phyloP scores from a whole-genome alignment of 2,888 invertebrate species.

The Caenorhabditis plicata region DNA sequence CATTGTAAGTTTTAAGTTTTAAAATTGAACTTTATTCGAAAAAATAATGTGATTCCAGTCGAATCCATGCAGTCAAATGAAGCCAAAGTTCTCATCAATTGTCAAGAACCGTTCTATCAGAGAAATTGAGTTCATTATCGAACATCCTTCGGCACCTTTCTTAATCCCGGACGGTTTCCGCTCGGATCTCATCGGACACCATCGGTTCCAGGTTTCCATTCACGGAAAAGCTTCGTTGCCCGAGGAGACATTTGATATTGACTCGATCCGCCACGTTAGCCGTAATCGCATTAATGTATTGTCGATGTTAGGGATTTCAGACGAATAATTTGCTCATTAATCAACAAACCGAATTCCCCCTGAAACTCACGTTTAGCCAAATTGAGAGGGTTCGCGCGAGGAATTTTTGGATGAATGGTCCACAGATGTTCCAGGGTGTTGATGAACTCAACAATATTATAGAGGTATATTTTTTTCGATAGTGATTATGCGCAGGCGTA shows the following conservation, averaged over 20 bases:
- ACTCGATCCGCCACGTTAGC: constrained; percentile 11
- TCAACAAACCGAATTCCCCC: no score
- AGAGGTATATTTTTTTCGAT: no score
- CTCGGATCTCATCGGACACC: constrained; percentile 10
- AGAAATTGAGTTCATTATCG: constrained; percentile 22
- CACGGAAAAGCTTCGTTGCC: constrained; percentile 14
- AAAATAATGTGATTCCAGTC: constrained; percentile 12
- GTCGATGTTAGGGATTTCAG: no score
- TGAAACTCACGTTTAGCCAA: no score
- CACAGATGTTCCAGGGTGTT: no score
- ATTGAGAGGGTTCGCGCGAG: no score
- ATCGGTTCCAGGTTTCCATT: constrained; percentile 7
- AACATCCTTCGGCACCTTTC: constrained; percentile 24
- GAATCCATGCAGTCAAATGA: constrained; percentile 30
- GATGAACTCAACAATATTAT: no score
- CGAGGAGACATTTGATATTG: constrained; percentile 21
- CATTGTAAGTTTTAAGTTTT: constrained; percentile 10
- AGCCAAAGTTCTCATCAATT: constrained; percentile 24
- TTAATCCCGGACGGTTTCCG: constrained; percentile 21
- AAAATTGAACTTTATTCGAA: background rate
- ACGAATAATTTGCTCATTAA: no score
- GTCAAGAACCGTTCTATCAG: constrained; percentile 13
- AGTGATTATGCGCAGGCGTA: no score
- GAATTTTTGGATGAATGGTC: no score
- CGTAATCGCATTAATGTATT: no score